Evolutionary conservation across 2,888 invertebrate species (phyloP).

Genomic region (Elysia crispata): DNA sequence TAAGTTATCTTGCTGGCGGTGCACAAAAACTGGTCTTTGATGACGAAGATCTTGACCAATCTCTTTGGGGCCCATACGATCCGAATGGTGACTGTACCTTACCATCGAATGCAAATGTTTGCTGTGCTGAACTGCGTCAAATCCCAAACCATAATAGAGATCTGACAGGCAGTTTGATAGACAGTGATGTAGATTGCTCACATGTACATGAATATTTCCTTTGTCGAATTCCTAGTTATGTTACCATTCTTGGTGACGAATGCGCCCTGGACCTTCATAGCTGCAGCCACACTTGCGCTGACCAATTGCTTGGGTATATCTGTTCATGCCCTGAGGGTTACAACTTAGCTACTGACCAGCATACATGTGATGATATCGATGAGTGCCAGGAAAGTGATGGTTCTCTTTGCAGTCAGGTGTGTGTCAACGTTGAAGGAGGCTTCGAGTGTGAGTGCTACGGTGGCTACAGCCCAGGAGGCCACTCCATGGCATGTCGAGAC

Average conservation of each 20-base stretch:
- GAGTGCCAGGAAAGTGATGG: neutral
- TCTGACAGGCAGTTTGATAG: neutral
- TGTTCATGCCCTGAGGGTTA: too few species aligned
- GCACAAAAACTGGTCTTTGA: neutral
- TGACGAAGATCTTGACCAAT: constrained; percentile 2
- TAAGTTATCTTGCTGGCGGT: neutral
- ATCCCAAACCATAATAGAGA: neutral
- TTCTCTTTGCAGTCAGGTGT: neutral
- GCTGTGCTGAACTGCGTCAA: neutral
- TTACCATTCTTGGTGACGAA: too few species aligned
- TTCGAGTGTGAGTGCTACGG: neutral
- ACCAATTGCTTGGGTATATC: too few species aligned
- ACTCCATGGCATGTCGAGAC: too few species aligned
- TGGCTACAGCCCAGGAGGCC: neutral
- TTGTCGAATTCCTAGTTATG: neutral
- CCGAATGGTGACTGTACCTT: constrained; percentile 21
- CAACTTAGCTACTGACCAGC: too few species aligned
- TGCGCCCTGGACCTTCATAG: too few species aligned
- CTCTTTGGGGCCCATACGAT: neutral
- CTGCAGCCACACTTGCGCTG: too few species aligned
- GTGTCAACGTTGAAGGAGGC: neutral
- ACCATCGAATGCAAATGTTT: neutral
- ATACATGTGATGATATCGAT: neutral
- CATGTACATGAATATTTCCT: neutral
- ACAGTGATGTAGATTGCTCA: constrained; percentile 4